Base-by-base conservation (phyloP, 2,888 invertebrate species). In the Aradus depressus region DNA sequence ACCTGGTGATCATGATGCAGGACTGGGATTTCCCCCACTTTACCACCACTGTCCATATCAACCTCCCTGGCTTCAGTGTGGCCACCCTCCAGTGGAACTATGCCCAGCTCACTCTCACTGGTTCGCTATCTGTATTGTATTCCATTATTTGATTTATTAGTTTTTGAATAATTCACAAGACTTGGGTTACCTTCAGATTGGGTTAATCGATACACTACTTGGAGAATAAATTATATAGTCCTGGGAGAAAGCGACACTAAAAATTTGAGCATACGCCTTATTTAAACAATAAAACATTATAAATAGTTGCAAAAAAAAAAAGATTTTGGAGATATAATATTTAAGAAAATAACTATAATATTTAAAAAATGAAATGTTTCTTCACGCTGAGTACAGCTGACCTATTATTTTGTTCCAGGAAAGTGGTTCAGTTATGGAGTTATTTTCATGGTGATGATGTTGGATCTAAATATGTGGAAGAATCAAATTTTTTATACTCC, bases 1-100 rank as follows among this genome's bases (percentile, higher is more conserved):
- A 72, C 61, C 63, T 72, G 18, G 58, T 71, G 21, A 72, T 72
- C 52, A 70, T 72, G 51, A 70, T 72, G 69, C 72, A 72, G 64
- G 72, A 72, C 61, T 72, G 72, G 72, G 72, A 72, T 61, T 72
- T 72, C 55, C 72, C 72, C 12, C 70, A 72, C 62, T 72, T 72
- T 60, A 67, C 70, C 37, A 68, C 70, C 56, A 69, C 69, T 26
- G 65, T 72, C 44, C 72, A 72, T 61, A 68, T 72, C 53, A 72
- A 72, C 59, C 62, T 72, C 44, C 72, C 72, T 22, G 72, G 72
- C 43, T 59, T 72, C 54, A 62, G 61, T 41, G 64, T 64, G 16
- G 62, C 64, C 38, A 62, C 60, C 2, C 58, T 64, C 6, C 60
- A 64, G 53, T 64, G 64, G 58, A 67, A 66, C 53, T 68, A 64